These are phyloP conservation scores for Hoplias malabaricus DNA, from an alignment of 2,113 vertebrate genomes.

Conservation along the genomic window DNA sequence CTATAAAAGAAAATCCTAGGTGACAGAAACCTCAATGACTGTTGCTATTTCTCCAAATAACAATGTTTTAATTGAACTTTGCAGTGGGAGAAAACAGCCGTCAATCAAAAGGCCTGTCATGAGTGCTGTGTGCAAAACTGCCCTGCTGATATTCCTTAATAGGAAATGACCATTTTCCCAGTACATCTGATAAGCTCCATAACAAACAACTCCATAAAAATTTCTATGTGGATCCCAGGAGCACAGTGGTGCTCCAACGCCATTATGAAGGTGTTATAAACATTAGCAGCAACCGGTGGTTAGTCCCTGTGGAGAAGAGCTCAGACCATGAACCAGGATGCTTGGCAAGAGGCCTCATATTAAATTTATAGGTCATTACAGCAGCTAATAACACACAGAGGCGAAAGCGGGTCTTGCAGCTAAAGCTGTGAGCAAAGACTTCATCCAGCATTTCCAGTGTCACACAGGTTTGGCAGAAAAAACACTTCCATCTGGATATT, in stretches of 20 bases:
- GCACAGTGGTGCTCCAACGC: slow-evolving; percentile 57
- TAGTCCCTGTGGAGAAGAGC: slow-evolving; percentile 58
- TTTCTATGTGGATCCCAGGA: slow-evolving; percentile 55
- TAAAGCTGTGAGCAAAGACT: slow-evolving; percentile 49
- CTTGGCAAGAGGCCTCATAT: slow-evolving; percentile 67
- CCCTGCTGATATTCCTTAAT: neutral
- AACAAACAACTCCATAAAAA: slow-evolving; percentile 50
- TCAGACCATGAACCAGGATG: slow-evolving; percentile 59
- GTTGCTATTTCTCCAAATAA: slow-evolving; percentile 15
- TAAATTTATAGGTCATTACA: slow-evolving; percentile 74
- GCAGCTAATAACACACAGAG: slow-evolving; percentile 68
- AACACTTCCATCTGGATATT: neutral
- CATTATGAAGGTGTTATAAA: slow-evolving; percentile 73
- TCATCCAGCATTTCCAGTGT: neutral
- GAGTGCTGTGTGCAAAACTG: neutral
- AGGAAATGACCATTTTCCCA: slow-evolving; percentile 21
- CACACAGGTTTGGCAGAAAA: neutral
- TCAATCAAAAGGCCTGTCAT: slow-evolving; percentile 31
- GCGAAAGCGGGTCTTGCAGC: slow-evolving; percentile 48
- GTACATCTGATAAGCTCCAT: slow-evolving; percentile 34
- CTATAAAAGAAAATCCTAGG: slow-evolving; percentile 12
- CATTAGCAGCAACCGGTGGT: slow-evolving; percentile 63
- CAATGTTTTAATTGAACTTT: slow-evolving; percentile 31
- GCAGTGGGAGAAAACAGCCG: slow-evolving; percentile 13
- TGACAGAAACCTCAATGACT: slow-evolving; percentile 5